Evolutionary conservation across 2,888 invertebrate species (phyloP).

Genomic region (Trichopria drosophilae): DNA sequence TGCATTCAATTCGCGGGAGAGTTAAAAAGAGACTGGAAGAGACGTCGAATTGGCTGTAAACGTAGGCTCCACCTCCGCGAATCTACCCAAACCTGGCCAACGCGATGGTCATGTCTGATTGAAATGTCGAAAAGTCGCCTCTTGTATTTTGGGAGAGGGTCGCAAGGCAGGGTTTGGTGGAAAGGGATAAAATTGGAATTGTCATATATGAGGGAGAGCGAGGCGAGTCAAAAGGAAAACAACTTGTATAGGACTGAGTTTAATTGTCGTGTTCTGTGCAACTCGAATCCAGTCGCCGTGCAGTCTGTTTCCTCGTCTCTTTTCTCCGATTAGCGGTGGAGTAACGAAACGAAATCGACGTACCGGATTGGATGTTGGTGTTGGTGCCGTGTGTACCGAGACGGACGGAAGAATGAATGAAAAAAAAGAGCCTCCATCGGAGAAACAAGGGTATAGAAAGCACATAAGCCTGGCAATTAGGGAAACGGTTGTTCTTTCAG

Average conservation of each 20-base stretch:
- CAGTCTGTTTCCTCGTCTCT: conserved; percentile 15
- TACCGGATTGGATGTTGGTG: conserved; percentile 33
- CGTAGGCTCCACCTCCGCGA: conserved; percentile 39
- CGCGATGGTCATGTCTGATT: conserved; percentile 49
- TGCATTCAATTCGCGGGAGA: conserved; percentile 52
- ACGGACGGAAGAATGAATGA: conserved; percentile 34
- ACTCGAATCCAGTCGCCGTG: conserved; percentile 13
- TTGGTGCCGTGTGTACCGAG: conserved; percentile 32
- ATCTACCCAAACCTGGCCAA: conserved; percentile 13
- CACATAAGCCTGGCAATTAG: conserved; percentile 23
- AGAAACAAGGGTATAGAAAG: conserved; percentile 19
- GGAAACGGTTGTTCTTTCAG: too few species aligned
- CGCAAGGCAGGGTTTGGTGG: conserved; percentile 7
- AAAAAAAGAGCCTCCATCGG: conserved; percentile 25
- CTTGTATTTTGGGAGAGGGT: conserved; percentile 31
- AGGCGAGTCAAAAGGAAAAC: conserved; percentile 53
- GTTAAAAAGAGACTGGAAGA: conserved; percentile 20
- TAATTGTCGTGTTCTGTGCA: conserved; percentile 44
- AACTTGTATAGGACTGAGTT: conserved; percentile 54
- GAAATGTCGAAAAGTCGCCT: conserved; percentile 56
- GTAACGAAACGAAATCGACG: conserved; percentile 37
- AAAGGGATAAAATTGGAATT: conserved; percentile 51
- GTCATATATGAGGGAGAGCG: conserved; percentile 53
- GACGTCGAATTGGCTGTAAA: conserved; percentile 53
- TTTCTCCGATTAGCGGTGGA: conserved; percentile 37